phyloP scores from a whole-genome alignment of 2,113 vertebrate genomes.

The Indri indri region DNA sequence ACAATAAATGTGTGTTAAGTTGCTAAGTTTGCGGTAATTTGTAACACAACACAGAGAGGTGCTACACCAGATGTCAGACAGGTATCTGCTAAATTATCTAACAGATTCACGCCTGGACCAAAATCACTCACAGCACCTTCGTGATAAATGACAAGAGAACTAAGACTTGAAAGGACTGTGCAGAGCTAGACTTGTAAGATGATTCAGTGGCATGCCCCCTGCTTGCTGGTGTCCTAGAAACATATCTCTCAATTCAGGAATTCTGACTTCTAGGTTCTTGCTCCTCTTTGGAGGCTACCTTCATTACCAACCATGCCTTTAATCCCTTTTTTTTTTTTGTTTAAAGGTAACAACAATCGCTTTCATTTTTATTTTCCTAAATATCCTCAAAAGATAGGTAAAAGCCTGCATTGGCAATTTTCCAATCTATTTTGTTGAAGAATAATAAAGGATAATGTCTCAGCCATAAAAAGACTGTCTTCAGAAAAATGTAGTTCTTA shows the following conservation, averaged over 20 bases:
- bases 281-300: background rate
- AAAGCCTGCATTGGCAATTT: too few species aligned
- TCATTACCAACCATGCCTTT: background rate
- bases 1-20: background rate
- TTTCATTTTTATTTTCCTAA: background rate
- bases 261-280: too few species aligned
- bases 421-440: background rate
- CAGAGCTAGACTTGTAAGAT: fast-evolving
- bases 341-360: background rate
- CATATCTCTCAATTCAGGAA: too few species aligned
- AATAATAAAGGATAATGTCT: background rate
- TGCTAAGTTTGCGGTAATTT: background rate
- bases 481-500: background rate
- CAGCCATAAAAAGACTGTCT: background rate
- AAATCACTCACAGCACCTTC: background rate
- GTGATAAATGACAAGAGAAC: background rate
- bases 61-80: background rate
- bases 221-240: too few species aligned
- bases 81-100: background rate
- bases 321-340: fast-evolving
- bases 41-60: background rate
- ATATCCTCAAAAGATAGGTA: background rate
- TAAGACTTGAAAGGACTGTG: background rate
- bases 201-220: too few species aligned
- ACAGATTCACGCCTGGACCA: background rate